phyloP scores from a whole-genome alignment of 2,797 vertebrate species.

The Leptodactylus fallax region DNA sequence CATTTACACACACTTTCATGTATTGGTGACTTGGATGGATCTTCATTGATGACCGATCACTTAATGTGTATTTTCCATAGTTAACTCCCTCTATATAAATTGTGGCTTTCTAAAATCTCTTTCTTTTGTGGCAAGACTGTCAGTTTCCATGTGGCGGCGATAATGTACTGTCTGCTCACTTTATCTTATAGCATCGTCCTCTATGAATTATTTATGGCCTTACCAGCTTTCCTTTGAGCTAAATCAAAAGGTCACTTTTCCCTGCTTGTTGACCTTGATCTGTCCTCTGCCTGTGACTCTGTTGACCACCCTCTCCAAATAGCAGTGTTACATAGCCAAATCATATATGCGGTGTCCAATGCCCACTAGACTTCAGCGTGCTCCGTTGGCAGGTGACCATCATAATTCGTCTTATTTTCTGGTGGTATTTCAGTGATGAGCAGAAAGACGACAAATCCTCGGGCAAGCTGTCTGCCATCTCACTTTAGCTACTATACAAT shows the following conservation, averaged over 20 bases:
- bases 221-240: background rate
- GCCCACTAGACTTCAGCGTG: background rate
- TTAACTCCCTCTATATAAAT: no score
- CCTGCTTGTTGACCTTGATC: background rate
- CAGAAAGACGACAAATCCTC: conserved; percentile 14
- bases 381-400: background rate
- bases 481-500: background rate
- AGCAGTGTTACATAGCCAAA: background rate
- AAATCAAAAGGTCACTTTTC: conserved; percentile 5
- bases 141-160: background rate
- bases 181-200: background rate
- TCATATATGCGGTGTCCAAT: background rate
- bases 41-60: no score
- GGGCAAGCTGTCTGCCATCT: background rate
- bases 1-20: no score
- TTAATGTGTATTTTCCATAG: no score
- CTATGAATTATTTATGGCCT: background rate
- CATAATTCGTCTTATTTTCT: background rate
- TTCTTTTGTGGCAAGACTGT: no score
- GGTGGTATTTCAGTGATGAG: background rate
- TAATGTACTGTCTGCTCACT: background rate
- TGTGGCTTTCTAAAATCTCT: no score
- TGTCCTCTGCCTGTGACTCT: background rate
- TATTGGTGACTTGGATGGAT: no score
- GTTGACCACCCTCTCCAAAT: background rate